Percentiles rank a stretch among this genome's conserved stretches.
These are phyloP conservation scores for Tragelaphus strepsiceros DNA, from an alignment of 2,113 vertebrate species.

Conservation along the genomic window DNA sequence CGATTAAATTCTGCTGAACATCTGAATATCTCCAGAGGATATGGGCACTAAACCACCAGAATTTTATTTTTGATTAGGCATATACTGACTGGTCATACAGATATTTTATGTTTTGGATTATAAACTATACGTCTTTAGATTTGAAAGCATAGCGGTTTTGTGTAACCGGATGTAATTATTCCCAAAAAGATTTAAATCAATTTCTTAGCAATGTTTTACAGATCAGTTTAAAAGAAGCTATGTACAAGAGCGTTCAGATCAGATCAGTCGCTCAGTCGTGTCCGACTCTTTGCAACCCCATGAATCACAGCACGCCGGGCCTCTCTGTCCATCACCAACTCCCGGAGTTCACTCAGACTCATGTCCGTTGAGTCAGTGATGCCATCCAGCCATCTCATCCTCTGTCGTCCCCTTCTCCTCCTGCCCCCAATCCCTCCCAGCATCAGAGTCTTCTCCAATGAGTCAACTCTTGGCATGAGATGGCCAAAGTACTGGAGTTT, in stretches of 20 bases:
- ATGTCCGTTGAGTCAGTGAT: no score
- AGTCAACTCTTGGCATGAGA: no score
- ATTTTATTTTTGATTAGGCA: constrained; percentile 67
- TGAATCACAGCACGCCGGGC: no score
- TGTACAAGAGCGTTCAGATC: constrained; percentile 7
- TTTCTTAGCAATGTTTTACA: constrained; percentile 63
- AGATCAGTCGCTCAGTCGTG: no score
- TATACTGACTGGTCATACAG: constrained; percentile 51
- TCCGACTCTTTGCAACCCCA: no score
- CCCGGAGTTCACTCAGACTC: no score
- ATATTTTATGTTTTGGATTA: constrained; percentile 64
- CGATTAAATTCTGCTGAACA: constrained; percentile 73
- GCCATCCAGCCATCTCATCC: no score
- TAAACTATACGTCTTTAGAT: constrained; percentile 68
- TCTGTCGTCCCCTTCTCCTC: no score
- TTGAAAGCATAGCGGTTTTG: constrained; percentile 65
- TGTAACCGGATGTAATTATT: constrained; percentile 69
- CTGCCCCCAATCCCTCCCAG: no score
- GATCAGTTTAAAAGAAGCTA: constrained; percentile 49
- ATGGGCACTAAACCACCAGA: constrained; percentile 62
- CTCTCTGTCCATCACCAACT: no score
- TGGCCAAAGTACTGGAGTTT: no score
- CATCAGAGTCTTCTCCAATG: no score
- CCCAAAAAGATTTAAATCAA: constrained; percentile 49
- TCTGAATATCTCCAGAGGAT: constrained; percentile 54